Evolutionary conservation across 2,113 vertebrate species (phyloP).

Genomic region (Perccottus glenii): DNA sequence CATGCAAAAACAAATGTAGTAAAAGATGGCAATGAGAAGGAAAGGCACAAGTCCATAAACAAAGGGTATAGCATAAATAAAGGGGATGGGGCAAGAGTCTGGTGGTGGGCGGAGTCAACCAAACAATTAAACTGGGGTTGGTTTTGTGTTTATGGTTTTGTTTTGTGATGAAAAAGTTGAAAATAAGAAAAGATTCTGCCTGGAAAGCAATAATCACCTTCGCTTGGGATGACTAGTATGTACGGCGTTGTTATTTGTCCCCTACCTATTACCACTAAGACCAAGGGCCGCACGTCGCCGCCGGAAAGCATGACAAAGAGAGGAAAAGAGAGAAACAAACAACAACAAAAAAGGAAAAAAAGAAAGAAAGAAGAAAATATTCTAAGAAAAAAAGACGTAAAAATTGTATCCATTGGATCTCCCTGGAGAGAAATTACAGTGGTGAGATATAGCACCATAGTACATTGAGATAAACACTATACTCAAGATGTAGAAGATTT

Average conservation of each 20-base stretch:
- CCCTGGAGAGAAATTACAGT: constrained; percentile 58
- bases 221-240: constrained; percentile 93
- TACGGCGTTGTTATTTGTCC: constrained; percentile 92
- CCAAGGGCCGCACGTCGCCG: constrained; percentile 91
- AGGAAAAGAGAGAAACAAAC: constrained; percentile 73
- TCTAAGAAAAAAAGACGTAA: constrained; percentile 68
- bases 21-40: constrained; percentile 53
- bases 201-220: constrained; percentile 93
- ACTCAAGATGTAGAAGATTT: constrained; percentile 24
- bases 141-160: constrained; percentile 53
- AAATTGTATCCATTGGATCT: constrained; percentile 47
- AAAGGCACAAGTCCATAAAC: constrained; percentile 21
- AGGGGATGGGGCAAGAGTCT: constrained; percentile 28
- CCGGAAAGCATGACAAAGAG: constrained; percentile 88
- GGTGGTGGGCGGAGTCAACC: constrained; percentile 18
- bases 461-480: constrained; percentile 47
- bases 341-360: constrained; percentile 64
- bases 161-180: constrained; percentile 53
- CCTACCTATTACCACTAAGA: constrained; percentile 97
- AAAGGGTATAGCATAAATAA: constrained; percentile 2
- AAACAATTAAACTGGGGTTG: constrained; percentile 51
- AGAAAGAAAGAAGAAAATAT: constrained; percentile 54
- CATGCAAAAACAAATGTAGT: constrained; percentile 77
- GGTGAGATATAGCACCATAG: constrained; percentile 49
- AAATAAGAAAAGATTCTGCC: constrained; percentile 75